Percentiles rank a stretch among this genome's conserved stretches.
Evolutionary conservation across 2,113 vertebrate genomes (phyloP).

Genomic region (Engystomops pustulosus): DNA sequence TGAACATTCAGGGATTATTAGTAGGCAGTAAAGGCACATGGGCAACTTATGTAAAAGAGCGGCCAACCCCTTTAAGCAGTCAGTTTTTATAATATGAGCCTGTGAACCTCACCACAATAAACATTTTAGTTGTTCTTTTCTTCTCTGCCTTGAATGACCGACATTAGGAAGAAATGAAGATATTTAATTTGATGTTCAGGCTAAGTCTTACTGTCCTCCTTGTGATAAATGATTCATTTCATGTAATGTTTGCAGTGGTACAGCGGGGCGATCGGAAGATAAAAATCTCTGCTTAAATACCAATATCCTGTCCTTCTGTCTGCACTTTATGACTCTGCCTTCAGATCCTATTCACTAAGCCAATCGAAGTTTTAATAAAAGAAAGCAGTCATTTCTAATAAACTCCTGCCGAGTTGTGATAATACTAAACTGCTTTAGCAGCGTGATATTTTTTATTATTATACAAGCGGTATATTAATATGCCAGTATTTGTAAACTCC

Average conservation of each 20-base stretch:
- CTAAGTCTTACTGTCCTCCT: slow-evolving; percentile 69
- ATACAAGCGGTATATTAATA: slow-evolving; percentile 88
- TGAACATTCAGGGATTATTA: too few species aligned
- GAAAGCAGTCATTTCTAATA: slow-evolving; percentile 89
- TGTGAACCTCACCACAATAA: too few species aligned
- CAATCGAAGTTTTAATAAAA: slow-evolving; percentile 90
- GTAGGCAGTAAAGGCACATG: too few species aligned
- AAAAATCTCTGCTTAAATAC: slow-evolving; percentile 81
- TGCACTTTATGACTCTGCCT: slow-evolving; percentile 85
- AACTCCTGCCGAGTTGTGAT: slow-evolving; percentile 83
- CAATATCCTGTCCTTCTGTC: slow-evolving; percentile 84
- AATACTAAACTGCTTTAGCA: slow-evolving; percentile 86
- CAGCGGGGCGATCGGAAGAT: slow-evolving; percentile 76
- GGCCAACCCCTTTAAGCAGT: too few species aligned
- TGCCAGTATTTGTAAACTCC: slow-evolving; percentile 88
- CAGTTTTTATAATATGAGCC: too few species aligned
- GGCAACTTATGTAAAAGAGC: too few species aligned
- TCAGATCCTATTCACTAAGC: slow-evolving; percentile 83
- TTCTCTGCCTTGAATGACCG: neutral
- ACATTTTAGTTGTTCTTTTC: neutral
- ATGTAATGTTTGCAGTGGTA: slow-evolving; percentile 75
- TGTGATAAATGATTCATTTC: slow-evolving; percentile 68
- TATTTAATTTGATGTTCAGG: slow-evolving; percentile 70
- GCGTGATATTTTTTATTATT: slow-evolving; percentile 87
- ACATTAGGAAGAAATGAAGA: slow-evolving; percentile 64